Evolutionary conservation across 1,140 invertebrate genomes (phyloP).

Genomic region (Scaptodrosophila lebanonensis): DNA sequence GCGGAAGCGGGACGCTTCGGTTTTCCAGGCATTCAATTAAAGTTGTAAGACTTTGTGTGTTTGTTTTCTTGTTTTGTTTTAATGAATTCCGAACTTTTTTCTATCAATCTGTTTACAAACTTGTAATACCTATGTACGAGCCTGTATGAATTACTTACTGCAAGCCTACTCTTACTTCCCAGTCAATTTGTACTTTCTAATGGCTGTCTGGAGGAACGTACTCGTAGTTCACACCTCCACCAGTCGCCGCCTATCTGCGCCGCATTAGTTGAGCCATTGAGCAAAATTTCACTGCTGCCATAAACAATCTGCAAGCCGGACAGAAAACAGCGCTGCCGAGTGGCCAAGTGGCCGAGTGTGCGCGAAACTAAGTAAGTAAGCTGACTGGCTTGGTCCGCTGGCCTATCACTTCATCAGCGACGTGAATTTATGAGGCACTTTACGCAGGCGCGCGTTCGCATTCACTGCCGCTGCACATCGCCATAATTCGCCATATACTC

Average conservation of each 20-base stretch:
- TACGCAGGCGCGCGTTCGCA: constrained; percentile 62
- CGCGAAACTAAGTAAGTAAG: not conserved
- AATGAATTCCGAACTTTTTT: no score
- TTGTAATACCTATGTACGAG: no score
- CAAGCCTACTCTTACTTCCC: constrained; percentile 7
- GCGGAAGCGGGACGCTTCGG: no score
- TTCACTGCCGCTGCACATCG: constrained; percentile 17
- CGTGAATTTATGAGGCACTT: constrained; percentile 74
- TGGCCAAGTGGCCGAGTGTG: constrained; percentile 17
- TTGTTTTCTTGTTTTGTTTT: no score
- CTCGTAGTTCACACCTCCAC: constrained; percentile 5
- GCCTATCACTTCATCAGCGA: constrained; percentile 70
- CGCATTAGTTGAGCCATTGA: constrained; percentile 69
- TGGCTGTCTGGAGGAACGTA: constrained; percentile 18
- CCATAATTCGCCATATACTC: constrained; percentile 69
- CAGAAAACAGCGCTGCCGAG: constrained; percentile 28
- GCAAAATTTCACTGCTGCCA: constrained; percentile 56
- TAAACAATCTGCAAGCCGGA: constrained; percentile 62
- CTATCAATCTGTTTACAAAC: no score
- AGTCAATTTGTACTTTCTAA: constrained; percentile 66
- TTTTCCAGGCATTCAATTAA: no score
- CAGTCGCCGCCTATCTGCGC: constrained; percentile 41
- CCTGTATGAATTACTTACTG: no score
- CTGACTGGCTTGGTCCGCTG: constrained; percentile 9
- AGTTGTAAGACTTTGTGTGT: no score